These are phyloP conservation scores for Pseudomyrmex cubaensis DNA, from an alignment of 1,140 invertebrate species.

Conservation along the genomic window DNA sequence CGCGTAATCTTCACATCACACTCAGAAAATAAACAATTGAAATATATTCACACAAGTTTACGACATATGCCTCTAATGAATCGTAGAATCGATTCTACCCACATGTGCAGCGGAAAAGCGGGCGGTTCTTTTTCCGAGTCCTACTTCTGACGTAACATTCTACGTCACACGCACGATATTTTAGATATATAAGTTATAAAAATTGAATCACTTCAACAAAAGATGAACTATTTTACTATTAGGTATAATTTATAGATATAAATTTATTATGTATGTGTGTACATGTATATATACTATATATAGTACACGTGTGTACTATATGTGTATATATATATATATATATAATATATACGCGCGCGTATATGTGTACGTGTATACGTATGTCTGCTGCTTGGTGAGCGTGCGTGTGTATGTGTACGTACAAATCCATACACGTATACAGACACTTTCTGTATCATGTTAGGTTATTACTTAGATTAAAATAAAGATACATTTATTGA, in stretches of 20 bases:
- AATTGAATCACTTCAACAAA: conserved; percentile 54
- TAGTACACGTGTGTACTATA: background rate
- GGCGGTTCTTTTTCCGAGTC: no score
- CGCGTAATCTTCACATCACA: no score
- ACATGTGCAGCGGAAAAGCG: no score
- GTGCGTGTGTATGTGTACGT: conserved; percentile 8
- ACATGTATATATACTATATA: conserved; percentile 20
- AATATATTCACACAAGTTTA: no score
- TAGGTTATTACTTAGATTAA: conserved; percentile 67
- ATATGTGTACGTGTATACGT: no score
- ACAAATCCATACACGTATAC: conserved; percentile 27
- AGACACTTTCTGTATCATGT: conserved; percentile 65
- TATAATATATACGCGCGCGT: background rate
- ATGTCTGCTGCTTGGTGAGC: no score
- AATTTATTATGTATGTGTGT: conserved; percentile 57
- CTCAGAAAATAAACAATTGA: no score
- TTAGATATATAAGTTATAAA: conserved; percentile 59
- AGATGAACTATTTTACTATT: conserved; percentile 75
- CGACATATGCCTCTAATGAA: no score
- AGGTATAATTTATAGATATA: conserved; percentile 65
- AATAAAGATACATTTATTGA: conserved; percentile 68
- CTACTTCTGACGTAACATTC: conserved; percentile 56
- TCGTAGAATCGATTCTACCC: no score
- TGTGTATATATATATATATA: conserved; percentile 36
- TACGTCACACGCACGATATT: conserved; percentile 65